Conservation (phyloP, 23 tunicate genomes). For the Ascidia mentula region DNA sequence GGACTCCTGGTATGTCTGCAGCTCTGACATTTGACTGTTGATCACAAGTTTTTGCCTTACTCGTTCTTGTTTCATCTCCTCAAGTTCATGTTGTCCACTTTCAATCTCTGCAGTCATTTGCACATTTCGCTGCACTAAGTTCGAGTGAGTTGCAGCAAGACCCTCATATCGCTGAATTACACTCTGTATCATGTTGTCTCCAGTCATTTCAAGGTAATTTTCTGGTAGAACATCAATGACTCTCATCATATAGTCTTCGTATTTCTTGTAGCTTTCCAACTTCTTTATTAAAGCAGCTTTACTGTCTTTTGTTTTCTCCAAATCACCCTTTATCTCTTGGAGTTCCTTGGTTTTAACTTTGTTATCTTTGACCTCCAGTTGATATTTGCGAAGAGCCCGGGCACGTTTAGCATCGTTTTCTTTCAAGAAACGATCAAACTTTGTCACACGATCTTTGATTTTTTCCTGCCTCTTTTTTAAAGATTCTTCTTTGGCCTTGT, state of each 20-base stretch:
- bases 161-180: constrained; percentile 83
- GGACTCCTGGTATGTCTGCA: constrained; percentile 57
- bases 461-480: constrained; percentile 62
- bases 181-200: constrained; percentile 67
- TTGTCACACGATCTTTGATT: constrained; percentile 70
- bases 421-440: constrained; percentile 74
- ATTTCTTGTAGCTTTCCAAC: constrained; percentile 54
- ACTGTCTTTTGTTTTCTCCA: constrained; percentile 26
- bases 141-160: constrained; percentile 45
- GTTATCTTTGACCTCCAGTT: constrained; percentile 65
- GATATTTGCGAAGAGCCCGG: constrained; percentile 74
- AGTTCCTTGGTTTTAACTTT: constrained; percentile 42
- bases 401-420: constrained; percentile 86
- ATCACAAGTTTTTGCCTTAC: constrained; percentile 55
- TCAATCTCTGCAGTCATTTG: constrained; percentile 35
- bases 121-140: constrained; percentile 14
- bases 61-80: constrained; percentile 56
- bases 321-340: constrained; percentile 21
- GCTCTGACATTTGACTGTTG: constrained; percentile 57
- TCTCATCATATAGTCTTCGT: constrained; percentile 45
- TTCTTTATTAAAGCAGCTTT: constrained; percentile 30
- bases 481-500: constrained; percentile 58
- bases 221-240: constrained; percentile 76
- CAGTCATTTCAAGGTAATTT: constrained; percentile 65
- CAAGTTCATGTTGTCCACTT: constrained; percentile 54